Conservation (phyloP, 2,888 invertebrate genomes). For the Prenolepis imparis region DNA sequence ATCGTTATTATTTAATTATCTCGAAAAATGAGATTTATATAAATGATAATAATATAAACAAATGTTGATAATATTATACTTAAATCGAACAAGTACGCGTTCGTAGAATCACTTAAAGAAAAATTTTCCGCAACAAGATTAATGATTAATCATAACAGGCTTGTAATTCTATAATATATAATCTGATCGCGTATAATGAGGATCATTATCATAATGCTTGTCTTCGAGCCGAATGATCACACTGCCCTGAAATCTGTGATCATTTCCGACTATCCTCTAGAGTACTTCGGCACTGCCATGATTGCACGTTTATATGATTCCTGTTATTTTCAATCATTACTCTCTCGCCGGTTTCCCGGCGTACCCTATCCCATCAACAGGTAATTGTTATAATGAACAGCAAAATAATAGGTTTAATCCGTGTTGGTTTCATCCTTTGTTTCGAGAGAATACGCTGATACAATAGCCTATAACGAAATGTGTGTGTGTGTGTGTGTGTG, state of each 20-base stretch:
- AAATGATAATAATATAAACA: not conserved
- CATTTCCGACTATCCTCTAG: constrained; percentile 75
- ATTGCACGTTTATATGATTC: constrained; percentile 84
- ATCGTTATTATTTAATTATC: not conserved
- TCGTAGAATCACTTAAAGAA: constrained; percentile 50
- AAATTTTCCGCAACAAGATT: constrained; percentile 53
- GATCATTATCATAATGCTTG: constrained; percentile 84
- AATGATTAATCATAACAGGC: constrained; percentile 82
- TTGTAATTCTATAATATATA: constrained; percentile 84
- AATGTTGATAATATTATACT: not conserved
- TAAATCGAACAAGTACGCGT: constrained; percentile 4
- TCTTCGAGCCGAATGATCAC: constrained; percentile 81
- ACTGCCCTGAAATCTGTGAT: constrained; percentile 76
- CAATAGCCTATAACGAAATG: constrained; percentile 46
- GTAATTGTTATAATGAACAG: constrained; percentile 80
- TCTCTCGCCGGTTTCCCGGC: constrained; percentile 69
- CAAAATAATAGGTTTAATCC: constrained; percentile 75
- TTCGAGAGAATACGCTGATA: constrained; percentile 61
- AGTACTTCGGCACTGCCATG: constrained; percentile 75
- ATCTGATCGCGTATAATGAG: constrained; percentile 76
- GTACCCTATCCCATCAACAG: constrained; percentile 69
- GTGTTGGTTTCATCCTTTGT: constrained; percentile 68
- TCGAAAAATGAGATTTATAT: not conserved
- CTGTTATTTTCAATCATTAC: constrained; percentile 85
- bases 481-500: not conserved